Conservation (phyloP, 2,113 vertebrate genomes). For the Pantherophis guttatus region DNA sequence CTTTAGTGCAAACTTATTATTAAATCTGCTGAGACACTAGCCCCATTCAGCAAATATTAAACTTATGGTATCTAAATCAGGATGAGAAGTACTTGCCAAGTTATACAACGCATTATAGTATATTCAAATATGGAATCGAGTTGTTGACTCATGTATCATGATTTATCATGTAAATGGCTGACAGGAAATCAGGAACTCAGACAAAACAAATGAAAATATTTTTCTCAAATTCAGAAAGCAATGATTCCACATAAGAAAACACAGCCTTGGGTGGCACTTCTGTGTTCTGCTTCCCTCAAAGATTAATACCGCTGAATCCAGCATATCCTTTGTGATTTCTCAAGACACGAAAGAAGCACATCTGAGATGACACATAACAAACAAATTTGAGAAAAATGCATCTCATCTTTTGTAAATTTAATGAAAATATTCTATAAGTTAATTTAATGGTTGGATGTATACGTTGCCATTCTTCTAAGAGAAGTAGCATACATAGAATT, state of each 20-base stretch:
- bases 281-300: background rate
- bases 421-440: background rate
- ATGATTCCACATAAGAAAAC: background rate
- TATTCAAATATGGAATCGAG: background rate
- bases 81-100: background rate
- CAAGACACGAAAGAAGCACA: background rate
- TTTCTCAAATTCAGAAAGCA: background rate
- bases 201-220: background rate
- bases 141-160: background rate
- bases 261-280: no score
- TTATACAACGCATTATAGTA: background rate
- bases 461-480: background rate
- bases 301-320: background rate
- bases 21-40: background rate
- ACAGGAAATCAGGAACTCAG: background rate
- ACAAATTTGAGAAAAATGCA: background rate
- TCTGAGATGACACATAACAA: background rate
- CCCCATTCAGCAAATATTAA: background rate
- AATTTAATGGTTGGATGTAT: background rate
- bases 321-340: background rate
- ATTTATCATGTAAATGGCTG: background rate
- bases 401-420: background rate
- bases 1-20: background rate
- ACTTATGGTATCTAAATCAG: background rate
- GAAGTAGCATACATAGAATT: background rate